A percentile compares a stretch with the other conserved stretches of the same genome.
phyloP scores from a whole-genome alignment of 2,113 vertebrate genomes.

The Onychostruthus taczanowskii region DNA sequence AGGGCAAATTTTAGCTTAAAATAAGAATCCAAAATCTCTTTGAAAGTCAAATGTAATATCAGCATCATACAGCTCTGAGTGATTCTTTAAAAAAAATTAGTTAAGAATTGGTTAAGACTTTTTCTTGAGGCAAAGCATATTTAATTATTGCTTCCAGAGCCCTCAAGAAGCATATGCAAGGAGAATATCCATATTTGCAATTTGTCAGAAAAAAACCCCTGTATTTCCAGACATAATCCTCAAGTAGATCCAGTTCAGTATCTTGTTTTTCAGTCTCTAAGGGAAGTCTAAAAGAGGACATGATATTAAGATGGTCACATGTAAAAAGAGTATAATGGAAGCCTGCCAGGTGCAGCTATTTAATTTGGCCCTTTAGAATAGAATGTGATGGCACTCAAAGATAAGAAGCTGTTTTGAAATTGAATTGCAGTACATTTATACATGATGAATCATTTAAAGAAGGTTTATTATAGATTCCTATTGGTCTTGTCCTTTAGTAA shows the following conservation, averaged over 20 bases:
- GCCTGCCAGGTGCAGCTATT: not conserved
- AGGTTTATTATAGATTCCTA: not conserved
- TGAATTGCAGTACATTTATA: not conserved
- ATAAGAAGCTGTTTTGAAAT: constrained; percentile 19
- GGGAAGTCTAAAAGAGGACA: not conserved
- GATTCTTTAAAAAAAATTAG: not conserved
- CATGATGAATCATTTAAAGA: not conserved
- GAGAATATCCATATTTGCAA: not conserved
- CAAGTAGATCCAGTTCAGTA: not conserved
- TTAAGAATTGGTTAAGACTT: not conserved
- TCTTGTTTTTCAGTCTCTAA: not conserved
- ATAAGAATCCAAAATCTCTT: not conserved
- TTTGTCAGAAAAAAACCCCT: not conserved
- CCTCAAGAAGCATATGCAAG: not conserved
- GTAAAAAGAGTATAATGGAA: not conserved
- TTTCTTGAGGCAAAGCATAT: not conserved
- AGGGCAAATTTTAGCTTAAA: constrained; percentile 1
- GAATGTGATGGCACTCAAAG: not conserved
- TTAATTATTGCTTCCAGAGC: not conserved
- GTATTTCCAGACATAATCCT: not conserved
- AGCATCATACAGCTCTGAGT: not conserved
- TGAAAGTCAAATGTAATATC: not conserved
- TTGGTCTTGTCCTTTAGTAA: not conserved
- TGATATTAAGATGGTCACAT: not conserved
- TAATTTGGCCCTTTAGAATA: not conserved